phyloP scores from a whole-genome alignment of 2,797 vertebrate species.

The Lophotriccus pileatus region DNA sequence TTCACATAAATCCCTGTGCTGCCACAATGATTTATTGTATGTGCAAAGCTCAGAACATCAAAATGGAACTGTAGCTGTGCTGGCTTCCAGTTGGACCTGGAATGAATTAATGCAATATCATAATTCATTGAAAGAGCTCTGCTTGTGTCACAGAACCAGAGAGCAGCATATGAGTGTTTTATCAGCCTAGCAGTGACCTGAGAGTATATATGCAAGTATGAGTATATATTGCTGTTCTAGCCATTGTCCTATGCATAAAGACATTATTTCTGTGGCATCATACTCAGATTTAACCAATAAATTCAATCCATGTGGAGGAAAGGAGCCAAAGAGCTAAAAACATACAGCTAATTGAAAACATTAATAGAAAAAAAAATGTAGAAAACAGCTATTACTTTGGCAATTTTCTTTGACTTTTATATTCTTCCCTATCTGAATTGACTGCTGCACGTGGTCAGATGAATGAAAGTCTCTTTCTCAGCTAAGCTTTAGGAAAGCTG shows the following conservation, averaged over 20 bases:
- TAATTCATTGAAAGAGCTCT: constrained; percentile 16
- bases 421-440: background rate
- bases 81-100: constrained; percentile 14
- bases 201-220: background rate
- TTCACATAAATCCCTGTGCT: constrained; percentile 29
- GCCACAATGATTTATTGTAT: constrained; percentile 21
- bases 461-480: background rate
- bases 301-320: background rate
- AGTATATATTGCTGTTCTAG: background rate
- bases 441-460: background rate
- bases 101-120: constrained; percentile 15
- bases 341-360: background rate
- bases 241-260: background rate
- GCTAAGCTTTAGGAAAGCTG: background rate
- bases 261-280: background rate
- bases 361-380: background rate
- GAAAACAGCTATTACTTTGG: background rate
- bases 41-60: constrained; percentile 7
- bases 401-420: background rate
- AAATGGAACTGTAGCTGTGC: constrained; percentile 12
- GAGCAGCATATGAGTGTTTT: background rate
- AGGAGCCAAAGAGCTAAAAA: background rate
- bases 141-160: background rate
- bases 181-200: background rate
- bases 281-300: background rate